phyloP scores from a whole-genome alignment of 2,113 vertebrate species.

The Actenoides hombroni region DNA sequence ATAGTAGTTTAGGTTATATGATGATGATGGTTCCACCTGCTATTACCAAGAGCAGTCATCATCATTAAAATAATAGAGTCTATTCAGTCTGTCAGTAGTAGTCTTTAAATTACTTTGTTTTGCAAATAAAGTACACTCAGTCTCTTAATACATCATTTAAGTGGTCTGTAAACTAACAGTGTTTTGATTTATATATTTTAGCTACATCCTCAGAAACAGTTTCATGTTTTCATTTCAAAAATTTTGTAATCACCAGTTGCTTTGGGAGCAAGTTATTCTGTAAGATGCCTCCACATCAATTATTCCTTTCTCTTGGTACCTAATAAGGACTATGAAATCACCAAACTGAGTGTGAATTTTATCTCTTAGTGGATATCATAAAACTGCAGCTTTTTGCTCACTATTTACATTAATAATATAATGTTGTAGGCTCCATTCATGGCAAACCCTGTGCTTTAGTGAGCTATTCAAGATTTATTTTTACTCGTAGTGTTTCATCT shows the following conservation, averaged over 20 bases:
- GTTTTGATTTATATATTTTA: not conserved
- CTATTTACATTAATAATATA: not conserved
- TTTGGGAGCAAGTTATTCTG: not conserved
- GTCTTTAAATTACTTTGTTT: not conserved
- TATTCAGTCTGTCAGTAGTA: not conserved
- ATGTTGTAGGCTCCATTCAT: not conserved
- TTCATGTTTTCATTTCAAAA: not conserved
- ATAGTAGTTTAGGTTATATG: not conserved
- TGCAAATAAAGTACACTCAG: not conserved
- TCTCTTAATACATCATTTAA: not conserved
- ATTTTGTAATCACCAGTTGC: not conserved
- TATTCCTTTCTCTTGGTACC: not conserved
- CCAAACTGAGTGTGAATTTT: not conserved
- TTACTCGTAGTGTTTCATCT: not conserved
- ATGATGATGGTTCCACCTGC: not conserved
- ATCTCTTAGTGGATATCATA: not conserved
- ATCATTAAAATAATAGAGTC: not conserved
- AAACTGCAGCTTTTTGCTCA: not conserved
- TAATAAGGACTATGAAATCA: not conserved
- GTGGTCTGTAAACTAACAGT: not conserved
- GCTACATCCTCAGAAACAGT: not conserved
- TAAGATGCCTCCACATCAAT: not conserved
- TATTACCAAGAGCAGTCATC: not conserved
- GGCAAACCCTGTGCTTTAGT: not conserved
- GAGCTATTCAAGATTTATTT: not conserved